phyloP scores from a whole-genome alignment of 1,140 invertebrate species.

The Drosophila funebris region DNA sequence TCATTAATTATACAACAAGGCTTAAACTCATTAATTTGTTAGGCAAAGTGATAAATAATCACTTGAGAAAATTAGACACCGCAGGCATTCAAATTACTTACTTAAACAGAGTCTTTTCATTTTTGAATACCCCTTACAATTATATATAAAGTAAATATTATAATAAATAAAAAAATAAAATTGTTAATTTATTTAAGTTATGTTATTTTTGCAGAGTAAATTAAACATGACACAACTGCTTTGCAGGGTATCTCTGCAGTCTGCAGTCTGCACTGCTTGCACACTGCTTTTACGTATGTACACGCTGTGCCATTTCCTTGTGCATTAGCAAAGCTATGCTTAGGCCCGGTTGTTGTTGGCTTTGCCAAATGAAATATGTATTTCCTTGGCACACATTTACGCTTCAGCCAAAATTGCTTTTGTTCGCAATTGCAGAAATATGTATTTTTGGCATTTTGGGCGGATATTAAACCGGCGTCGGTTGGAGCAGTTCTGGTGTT shows the following conservation, averaged over 20 bases:
- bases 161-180: too few species aligned
- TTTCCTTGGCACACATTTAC: conserved; percentile 68
- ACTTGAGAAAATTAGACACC: too few species aligned
- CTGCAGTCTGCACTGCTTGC: background rate
- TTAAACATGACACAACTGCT: background rate
- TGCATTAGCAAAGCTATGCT: conserved; percentile 55
- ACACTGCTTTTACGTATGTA: background rate
- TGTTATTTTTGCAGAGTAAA: too few species aligned
- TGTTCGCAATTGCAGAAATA: conserved; percentile 32
- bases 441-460: background rate
- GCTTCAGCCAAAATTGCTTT: conserved; percentile 39
- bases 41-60: too few species aligned
- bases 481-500: too few species aligned
- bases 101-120: too few species aligned
- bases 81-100: too few species aligned
- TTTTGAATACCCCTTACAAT: too few species aligned
- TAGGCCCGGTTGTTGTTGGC: conserved; percentile 33
- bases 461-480: conserved; percentile 16
- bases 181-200: too few species aligned
- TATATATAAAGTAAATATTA: too few species aligned
- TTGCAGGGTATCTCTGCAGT: background rate
- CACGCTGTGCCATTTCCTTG: conserved; percentile 2
- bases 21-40: too few species aligned
- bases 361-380: conserved; percentile 53
- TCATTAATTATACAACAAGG: too few species aligned